These are phyloP conservation scores for Myrmecobius fasciatus DNA, from an alignment of 2,113 vertebrate species.

Conservation along the genomic window DNA sequence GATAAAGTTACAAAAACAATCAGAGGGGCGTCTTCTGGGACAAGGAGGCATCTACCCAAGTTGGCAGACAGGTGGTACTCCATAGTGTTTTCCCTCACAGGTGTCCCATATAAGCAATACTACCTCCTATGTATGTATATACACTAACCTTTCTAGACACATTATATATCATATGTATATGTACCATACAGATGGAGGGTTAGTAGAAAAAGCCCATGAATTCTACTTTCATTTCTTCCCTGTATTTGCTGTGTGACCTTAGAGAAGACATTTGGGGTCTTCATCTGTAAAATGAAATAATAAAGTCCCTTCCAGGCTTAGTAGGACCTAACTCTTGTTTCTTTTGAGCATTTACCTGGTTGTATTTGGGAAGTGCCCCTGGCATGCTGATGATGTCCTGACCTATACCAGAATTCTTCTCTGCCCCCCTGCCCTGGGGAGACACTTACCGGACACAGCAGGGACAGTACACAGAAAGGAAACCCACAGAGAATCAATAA, in stretches of 20 bases:
- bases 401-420: not conserved
- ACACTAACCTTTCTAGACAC: fast-evolving
- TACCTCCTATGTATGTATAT: not conserved
- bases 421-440: not conserved
- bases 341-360: not conserved
- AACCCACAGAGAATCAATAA: not conserved
- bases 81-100: not conserved
- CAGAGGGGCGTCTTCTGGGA: not conserved
- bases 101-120: not conserved
- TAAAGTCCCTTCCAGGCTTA: conserved; percentile 15
- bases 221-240: not conserved
- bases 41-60: not conserved
- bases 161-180: not conserved
- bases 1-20: not conserved
- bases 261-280: not conserved
- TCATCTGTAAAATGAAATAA: not conserved
- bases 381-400: not conserved
- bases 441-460: not conserved
- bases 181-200: fast-evolving
- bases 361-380: not conserved
- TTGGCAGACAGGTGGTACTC: not conserved
- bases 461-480: not conserved
- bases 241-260: not conserved
- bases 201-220: not conserved
- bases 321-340: not conserved